Percentiles rank a stretch among this genome's conserved stretches.
These are phyloP conservation scores for Cyprinodon tularosa DNA, from an alignment of 2,113 vertebrate genomes.

Conservation along the genomic window DNA sequence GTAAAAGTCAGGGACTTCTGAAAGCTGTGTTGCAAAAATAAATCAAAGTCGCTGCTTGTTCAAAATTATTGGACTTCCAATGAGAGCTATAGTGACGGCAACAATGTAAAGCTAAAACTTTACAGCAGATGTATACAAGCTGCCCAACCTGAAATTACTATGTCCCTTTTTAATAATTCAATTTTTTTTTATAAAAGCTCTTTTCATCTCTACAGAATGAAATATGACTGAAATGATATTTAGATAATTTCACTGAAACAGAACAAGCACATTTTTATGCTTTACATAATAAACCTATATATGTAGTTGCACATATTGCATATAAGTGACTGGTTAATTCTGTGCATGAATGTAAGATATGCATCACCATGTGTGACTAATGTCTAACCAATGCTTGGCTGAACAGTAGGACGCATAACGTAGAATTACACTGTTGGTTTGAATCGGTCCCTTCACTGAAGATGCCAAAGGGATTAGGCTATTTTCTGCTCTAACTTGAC, in stretches of 20 bases:
- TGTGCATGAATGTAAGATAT: constrained; percentile 28
- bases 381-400: constrained; percentile 36
- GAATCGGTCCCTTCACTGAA: constrained; percentile 50
- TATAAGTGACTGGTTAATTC: constrained; percentile 22
- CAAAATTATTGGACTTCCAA: background rate
- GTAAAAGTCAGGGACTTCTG: too few species aligned
- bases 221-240: background rate
- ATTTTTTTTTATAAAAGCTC: background rate
- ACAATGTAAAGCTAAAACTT: background rate
- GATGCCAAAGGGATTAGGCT: constrained; percentile 69
- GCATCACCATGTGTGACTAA: constrained; percentile 43
- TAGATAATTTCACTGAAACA: background rate
- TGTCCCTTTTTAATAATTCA: background rate
- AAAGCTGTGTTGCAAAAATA: background rate
- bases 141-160: background rate
- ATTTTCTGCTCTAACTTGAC: constrained; percentile 64
- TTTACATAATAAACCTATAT: background rate
- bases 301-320: constrained; percentile 4
- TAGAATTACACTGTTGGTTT: constrained; percentile 42
- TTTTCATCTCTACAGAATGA: background rate
- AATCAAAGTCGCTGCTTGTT: background rate
- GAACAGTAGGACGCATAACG: constrained; percentile 46
- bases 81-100: background rate
- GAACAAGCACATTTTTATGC: background rate
- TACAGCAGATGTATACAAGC: background rate